Evolutionary conservation across 2,113 vertebrate species (phyloP).

Genomic region (Tringa solitaria): DNA sequence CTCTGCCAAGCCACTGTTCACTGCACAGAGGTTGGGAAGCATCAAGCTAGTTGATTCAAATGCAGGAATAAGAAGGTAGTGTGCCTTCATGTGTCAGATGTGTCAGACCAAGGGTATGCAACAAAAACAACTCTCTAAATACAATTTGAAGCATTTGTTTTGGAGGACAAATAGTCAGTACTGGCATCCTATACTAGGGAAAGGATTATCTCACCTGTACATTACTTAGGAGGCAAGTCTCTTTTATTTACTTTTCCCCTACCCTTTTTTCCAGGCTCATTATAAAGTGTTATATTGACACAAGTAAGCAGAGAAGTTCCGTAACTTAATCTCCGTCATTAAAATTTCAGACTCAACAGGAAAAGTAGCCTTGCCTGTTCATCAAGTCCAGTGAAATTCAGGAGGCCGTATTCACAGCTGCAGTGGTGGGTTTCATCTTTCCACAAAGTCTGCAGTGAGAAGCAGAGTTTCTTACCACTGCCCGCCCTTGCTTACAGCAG

Average conservation of each 20-base stretch:
- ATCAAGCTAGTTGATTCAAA: neutral
- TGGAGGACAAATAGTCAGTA: neutral
- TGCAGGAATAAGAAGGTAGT: neutral
- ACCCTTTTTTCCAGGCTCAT: neutral
- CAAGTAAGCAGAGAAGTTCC: conserved; percentile 18
- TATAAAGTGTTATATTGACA: neutral
- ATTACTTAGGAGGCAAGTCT: neutral
- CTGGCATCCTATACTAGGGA: rapidly evolving
- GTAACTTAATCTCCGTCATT: conserved; percentile 45
- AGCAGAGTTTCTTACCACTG: neutral
- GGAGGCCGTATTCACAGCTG: neutral
- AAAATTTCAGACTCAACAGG: conserved; percentile 3
- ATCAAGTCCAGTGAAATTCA: neutral
- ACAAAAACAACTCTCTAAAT: neutral
- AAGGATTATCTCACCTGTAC: neutral
- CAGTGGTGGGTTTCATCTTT: neutral
- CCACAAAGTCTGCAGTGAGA: neutral
- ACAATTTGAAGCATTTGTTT: neutral
- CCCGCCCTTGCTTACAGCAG: neutral
- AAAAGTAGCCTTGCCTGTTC: conserved; percentile 47
- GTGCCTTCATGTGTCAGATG: neutral
- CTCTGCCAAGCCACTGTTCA: neutral
- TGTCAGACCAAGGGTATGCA: neutral
- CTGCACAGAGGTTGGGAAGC: neutral
- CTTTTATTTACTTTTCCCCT: neutral